Evolutionary conservation across 2,888 invertebrate species (phyloP).

Genomic region (Metallyticus violacea): DNA sequence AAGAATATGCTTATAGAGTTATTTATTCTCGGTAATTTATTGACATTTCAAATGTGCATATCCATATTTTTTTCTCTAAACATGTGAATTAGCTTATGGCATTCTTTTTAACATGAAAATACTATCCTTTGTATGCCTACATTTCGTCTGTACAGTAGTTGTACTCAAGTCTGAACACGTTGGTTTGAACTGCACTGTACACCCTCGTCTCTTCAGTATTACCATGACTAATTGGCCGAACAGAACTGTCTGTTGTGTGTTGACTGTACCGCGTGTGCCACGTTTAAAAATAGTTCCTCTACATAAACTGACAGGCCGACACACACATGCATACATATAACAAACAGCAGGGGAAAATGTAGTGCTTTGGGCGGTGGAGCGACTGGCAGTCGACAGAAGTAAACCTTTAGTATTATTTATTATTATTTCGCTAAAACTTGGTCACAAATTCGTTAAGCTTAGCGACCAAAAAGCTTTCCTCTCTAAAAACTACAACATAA

Average conservation of each 20-base stretch:
- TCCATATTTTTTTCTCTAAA: no score
- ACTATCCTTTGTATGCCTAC: no score
- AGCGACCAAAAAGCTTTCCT: no score
- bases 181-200: background rate
- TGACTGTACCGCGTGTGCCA: background rate
- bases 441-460: background rate
- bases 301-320: background rate
- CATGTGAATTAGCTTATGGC: no score
- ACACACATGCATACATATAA: background rate
- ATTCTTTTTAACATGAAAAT: no score
- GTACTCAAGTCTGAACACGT: background rate
- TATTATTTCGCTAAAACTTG: no score
- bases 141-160: no score
- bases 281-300: background rate
- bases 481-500: background rate
- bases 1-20: no score
- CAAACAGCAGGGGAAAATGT: background rate
- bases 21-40: no score
- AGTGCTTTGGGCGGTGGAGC: background rate
- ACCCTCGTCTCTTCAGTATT: background rate
- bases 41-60: no score
- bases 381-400: background rate
- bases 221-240: background rate
- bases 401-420: background rate
- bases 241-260: background rate